These are phyloP conservation scores for Notospermus geniculatus DNA, from an alignment of 1,140 invertebrate genomes.

Conservation along the genomic window DNA sequence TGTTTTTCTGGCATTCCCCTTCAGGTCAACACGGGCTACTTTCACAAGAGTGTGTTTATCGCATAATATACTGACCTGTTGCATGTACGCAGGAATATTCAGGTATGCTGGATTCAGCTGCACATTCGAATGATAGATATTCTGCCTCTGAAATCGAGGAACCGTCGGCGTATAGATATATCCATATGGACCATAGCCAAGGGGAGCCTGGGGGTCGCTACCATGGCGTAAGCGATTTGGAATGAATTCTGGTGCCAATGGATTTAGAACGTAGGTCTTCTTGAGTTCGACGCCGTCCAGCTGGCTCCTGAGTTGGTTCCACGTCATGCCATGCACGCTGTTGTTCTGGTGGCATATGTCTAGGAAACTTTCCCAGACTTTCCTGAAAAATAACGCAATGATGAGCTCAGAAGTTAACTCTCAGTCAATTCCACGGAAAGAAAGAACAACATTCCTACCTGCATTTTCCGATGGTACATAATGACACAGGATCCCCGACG, in stretches of 20 bases:
- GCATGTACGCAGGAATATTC: too few species aligned
- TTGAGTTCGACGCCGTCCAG: constrained; percentile 73
- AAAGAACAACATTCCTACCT: constrained; percentile 61
- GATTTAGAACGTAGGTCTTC: constrained; percentile 75
- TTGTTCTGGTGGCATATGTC: constrained; percentile 71
- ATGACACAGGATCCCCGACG: constrained; percentile 81
- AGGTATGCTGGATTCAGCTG: too few species aligned
- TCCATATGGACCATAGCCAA: too few species aligned
- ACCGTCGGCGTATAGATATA: too few species aligned
- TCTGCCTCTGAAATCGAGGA: too few species aligned
- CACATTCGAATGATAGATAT: too few species aligned
- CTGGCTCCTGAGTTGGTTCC: constrained; percentile 66
- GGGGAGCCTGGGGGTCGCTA: not conserved
- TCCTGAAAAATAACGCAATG: constrained; percentile 56
- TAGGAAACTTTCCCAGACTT: constrained; percentile 81
- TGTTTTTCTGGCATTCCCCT: too few species aligned
- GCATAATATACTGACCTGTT: too few species aligned
- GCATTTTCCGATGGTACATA: constrained; percentile 81
- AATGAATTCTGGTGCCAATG: constrained; percentile 77
- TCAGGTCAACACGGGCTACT: too few species aligned
- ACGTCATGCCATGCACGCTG: constrained; percentile 75
- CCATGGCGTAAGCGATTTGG: constrained; percentile 56
- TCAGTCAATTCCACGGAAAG: too few species aligned
- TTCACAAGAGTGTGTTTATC: too few species aligned
- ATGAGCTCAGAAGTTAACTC: not conserved